These are phyloP conservation scores for Elysia crispata DNA, from an alignment of 2,888 invertebrate species.

Conservation along the genomic window DNA sequence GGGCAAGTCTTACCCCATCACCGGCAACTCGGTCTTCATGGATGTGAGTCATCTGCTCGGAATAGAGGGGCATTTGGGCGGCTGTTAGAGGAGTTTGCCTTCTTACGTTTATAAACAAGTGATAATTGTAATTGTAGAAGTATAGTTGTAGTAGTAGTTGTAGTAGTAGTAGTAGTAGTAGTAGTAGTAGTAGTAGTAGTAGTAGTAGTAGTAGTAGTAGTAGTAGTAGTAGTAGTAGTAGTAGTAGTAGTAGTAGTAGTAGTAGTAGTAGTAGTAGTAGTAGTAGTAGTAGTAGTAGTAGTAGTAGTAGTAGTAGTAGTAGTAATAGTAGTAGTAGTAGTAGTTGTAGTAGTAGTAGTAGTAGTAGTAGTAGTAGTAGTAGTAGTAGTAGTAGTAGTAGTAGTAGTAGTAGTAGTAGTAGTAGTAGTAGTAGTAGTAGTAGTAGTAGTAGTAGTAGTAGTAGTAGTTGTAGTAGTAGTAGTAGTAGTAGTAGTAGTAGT, in stretches of 20 bases:
- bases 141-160: no score
- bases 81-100: no score
- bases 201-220: not conserved
- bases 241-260: not conserved
- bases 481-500: constrained; percentile 9
- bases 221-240: not conserved
- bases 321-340: not conserved
- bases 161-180: not conserved
- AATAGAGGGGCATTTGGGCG: no score
- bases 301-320: not conserved
- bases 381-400: constrained; percentile 37
- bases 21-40: not conserved
- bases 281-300: not conserved
- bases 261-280: not conserved
- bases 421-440: constrained; percentile 39
- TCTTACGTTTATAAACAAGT: no score
- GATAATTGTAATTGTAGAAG: no score
- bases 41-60: not conserved
- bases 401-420: constrained; percentile 39
- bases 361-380: constrained; percentile 35
- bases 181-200: not conserved
- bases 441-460: constrained; percentile 36
- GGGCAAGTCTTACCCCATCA: constrained; percentile 1
- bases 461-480: constrained; percentile 10
- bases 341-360: not conserved